These are phyloP conservation scores for Barnardius zonarius DNA, from an alignment of 2,113 vertebrate genomes.

Conservation along the genomic window DNA sequence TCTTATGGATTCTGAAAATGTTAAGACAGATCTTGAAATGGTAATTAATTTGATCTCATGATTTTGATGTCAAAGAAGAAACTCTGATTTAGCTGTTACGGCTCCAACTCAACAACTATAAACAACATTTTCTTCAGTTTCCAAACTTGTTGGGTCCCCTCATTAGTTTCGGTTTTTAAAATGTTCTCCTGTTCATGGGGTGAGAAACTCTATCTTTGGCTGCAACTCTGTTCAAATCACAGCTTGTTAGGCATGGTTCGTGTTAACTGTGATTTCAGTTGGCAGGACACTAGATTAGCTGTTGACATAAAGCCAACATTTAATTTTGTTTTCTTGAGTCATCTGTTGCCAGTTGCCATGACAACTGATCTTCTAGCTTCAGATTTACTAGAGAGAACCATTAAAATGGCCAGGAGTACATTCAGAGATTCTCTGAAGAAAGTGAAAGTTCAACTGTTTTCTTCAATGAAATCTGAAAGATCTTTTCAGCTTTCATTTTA, in stretches of 20 bases:
- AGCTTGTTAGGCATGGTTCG: constrained; percentile 59
- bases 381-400: constrained; percentile 50
- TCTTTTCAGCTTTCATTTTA: constrained; percentile 1
- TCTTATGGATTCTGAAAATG: constrained; percentile 6
- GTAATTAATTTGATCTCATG: constrained; percentile 44
- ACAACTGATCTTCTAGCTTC: constrained; percentile 55
- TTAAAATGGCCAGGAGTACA: constrained; percentile 36
- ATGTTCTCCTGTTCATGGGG: constrained; percentile 22
- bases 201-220: constrained; percentile 61
- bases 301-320: constrained; percentile 66
- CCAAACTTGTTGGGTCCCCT: not conserved
- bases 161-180: constrained; percentile 32
- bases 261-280: constrained; percentile 62
- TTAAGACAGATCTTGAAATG: constrained; percentile 22
- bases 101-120: not conserved
- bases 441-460: constrained; percentile 36
- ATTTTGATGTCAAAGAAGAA: not conserved
- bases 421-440: constrained; percentile 18
- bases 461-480: constrained; percentile 35
- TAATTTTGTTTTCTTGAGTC: constrained; percentile 68
- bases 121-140: not conserved
- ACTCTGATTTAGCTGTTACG: not conserved
- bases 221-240: constrained; percentile 47
- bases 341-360: constrained; percentile 67
- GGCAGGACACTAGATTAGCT: constrained; percentile 65